Conservation (phyloP, 1,140 invertebrate genomes). For the Cardiocondyla obscurior region DNA sequence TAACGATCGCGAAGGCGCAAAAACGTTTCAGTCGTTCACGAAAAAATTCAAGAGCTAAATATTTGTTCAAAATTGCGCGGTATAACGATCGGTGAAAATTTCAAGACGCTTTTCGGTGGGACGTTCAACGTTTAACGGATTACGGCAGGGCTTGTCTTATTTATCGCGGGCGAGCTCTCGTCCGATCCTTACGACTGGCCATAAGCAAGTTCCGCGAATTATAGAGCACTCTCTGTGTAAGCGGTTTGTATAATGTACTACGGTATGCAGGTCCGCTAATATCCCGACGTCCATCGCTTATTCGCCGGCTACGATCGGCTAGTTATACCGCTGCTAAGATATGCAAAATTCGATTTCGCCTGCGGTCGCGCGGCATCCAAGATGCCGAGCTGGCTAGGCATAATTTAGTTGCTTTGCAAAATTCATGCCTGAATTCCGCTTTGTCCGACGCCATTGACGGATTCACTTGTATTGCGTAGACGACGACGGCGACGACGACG, state of each 20-base stretch:
- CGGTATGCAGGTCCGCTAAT: neutral
- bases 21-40: neutral
- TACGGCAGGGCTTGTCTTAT: neutral
- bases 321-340: constrained; percentile 37
- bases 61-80: neutral
- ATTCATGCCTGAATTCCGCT: constrained; percentile 28
- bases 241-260: constrained; percentile 5
- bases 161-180: neutral
- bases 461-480: constrained; percentile 3
- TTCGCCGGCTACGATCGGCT: constrained; percentile 13
- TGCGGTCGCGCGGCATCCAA: constrained; percentile 16
- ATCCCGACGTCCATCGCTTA: constrained; percentile 6
- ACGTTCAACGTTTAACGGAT: neutral
- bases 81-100: neutral
- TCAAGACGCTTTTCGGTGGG: neutral
- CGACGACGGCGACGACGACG: neutral
- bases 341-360: constrained; percentile 50
- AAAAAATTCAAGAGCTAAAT: neutral
- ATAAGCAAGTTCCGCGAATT: neutral
- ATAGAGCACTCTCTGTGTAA: neutral
- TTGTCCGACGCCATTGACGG: constrained; percentile 25
- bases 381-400: neutral
- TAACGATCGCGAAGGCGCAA: neutral
- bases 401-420: constrained; percentile 32
- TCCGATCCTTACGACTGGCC: neutral